These are phyloP conservation scores for Fregetta grallaria DNA, from an alignment of 2,113 vertebrate species.

Conservation along the genomic window DNA sequence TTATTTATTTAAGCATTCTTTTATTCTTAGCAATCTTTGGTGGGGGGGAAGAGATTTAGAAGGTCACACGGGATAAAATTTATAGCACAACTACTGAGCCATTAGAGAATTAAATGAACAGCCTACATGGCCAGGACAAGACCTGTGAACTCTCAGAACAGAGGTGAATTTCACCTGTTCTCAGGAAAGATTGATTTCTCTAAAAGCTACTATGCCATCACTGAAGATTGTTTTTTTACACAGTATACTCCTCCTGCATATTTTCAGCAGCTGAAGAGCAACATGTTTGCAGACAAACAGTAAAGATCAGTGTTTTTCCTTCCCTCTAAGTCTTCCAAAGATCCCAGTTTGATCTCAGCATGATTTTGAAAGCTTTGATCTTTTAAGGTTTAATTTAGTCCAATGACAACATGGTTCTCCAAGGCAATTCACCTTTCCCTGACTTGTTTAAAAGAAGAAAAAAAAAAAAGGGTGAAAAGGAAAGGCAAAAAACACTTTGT, in stretches of 20 bases:
- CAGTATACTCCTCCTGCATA: background rate
- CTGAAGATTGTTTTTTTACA: background rate
- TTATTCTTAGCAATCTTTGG: background rate
- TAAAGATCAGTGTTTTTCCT: constrained; percentile 28
- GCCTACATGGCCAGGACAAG: background rate
- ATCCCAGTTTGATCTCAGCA: constrained; percentile 56
- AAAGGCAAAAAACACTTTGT: background rate
- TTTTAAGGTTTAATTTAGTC: constrained; percentile 58
- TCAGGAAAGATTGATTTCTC: background rate
- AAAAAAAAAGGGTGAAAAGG: background rate
- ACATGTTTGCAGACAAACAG: constrained; percentile 23
- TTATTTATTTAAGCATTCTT: background rate
- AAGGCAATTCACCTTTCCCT: constrained; percentile 56
- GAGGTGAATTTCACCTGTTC: background rate
- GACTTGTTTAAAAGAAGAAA: constrained; percentile 32
- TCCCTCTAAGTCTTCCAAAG: constrained; percentile 8
- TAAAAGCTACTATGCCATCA: background rate
- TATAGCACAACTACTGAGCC: background rate
- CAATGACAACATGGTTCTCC: constrained; percentile 18
- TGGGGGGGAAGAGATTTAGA: background rate
- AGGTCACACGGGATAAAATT: background rate
- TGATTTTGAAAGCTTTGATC: constrained; percentile 67
- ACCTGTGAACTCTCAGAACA: background rate
- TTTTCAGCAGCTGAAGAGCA: background rate
- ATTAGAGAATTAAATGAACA: background rate